phyloP scores from a whole-genome alignment of 2,888 invertebrate genomes.

The Uropetala carovei region DNA sequence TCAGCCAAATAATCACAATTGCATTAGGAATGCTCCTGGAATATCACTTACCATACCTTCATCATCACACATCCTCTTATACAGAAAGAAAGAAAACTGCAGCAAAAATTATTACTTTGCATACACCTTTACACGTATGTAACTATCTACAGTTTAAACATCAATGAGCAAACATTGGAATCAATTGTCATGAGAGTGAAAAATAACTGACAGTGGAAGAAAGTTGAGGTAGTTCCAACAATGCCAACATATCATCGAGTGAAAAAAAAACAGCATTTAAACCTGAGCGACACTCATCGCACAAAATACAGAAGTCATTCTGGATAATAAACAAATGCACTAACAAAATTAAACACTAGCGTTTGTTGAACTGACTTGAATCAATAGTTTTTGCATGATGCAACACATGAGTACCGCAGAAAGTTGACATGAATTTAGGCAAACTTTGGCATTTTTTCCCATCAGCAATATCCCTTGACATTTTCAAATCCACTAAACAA shows the following conservation, averaged over 20 bases:
- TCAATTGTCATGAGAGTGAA: conserved; percentile 45
- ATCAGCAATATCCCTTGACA: conserved; percentile 36
- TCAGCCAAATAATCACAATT: conserved; percentile 48
- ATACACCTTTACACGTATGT: conserved; percentile 7
- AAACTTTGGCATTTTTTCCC: conserved; percentile 53
- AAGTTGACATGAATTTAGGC: conserved; percentile 55
- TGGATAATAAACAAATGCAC: conserved; percentile 14
- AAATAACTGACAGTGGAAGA: conserved; percentile 53
- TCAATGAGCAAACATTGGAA: conserved; percentile 51
- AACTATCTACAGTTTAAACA: conserved; percentile 1
- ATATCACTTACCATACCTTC: conserved; percentile 35
- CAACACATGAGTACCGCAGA: conserved; percentile 17
- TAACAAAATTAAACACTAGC: conserved; percentile 43
- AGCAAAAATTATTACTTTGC: conserved; percentile 17
- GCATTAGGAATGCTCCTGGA: conserved; percentile 57
- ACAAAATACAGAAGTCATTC: conserved; percentile 40
- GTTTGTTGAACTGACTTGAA: neutral
- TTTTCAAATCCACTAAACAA: neutral
- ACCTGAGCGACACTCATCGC: conserved; percentile 36
- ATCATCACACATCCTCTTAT: neutral
- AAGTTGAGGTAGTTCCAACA: conserved; percentile 52
- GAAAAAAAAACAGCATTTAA: conserved; percentile 44
- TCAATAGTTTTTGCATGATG: conserved; percentile 12
- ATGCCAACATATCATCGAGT: conserved; percentile 49
- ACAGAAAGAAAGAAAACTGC: conserved; percentile 21